Evolutionary conservation across 2,113 vertebrate genomes (phyloP), one percentile per base, ranked within the genome.

Genomic region (Solenodon paradoxus): DNA sequence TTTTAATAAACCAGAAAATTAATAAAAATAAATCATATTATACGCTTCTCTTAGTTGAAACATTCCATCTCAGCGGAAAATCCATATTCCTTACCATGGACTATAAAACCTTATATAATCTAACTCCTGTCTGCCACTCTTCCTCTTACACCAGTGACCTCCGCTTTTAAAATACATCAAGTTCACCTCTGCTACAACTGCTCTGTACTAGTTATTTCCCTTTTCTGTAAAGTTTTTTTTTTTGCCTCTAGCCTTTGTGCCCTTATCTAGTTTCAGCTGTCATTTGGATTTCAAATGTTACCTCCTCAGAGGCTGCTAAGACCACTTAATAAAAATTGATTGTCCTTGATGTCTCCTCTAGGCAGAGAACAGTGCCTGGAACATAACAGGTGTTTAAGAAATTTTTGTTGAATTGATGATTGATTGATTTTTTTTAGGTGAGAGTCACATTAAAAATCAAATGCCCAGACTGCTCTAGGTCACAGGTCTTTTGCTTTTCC

Each of bases 331-430:
- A 28, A 66, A 79, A 16, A 32, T 30, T 82, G 45, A 20, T 71
- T 81, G 38, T 81, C 51, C 9, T 53, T 74, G 90, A 35, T n/a
- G 24, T 16, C 30, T 59, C 7, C 9, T 95, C 68, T 75, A 17
- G 74, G 2, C 3, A 72, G 84, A 72, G 22, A 68, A 66, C n/a
- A 84, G 53, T 49, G n/a, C 12, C 38, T 74, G 9, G 19, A 22
- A 88, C 5, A 16, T 69, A 59, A 26, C 78, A 69, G 17, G 28
- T 93, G 45, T 10, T 90, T 78, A 81, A 69, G 57, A 86, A 22
- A 66, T 78, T 91, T 72, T 74, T 91, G 9, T 83, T 95, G 45
- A 83, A 42, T 71, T 90, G 11, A 77, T 93, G 38, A 85, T 35
- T 71, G 93, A 64, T 71, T 93, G 5, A 63, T 17, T 7, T 64